Evolutionary conservation across 2,888 invertebrate species (phyloP), one percentile per base, ranked within the genome.

Genomic region (Lathronympha strigana): DNA sequence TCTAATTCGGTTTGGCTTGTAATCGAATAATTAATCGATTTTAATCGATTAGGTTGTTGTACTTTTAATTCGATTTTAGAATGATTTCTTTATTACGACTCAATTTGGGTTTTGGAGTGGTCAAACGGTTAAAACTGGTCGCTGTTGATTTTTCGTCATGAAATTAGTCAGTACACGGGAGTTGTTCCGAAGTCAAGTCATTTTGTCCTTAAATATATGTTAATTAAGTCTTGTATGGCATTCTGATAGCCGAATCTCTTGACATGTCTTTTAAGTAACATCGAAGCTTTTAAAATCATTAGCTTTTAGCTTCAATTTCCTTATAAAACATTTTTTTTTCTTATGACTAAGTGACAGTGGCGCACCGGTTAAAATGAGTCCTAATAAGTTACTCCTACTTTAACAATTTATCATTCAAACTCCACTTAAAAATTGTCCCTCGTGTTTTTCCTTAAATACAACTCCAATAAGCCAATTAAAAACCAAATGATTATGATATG

Each of bases 1-100:
- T 64, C 64, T 79, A 82, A 86, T 85, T 79, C 76, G 74, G 73
- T 73, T 74, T 73, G 77, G 76, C 80, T 63, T 75, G 76, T 76
- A 78, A 82, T 80, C 82, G 81, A 79, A 77, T 80, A 79, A 81
- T 82, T 81, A 80, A 83, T 87, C 87, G 86, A 87, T 86, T 81
- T 60, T 60, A 67, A 72, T 70, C 68, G 70, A 72, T 71, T 71
- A 69, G 67, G 69, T 61, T 67, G 63, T 70, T 72, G 67, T 70
- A 70, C 61, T 68, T 69, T 61, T 68, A 67, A 67, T 67, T 55
- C 21, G 68, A 63, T 67, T 68, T 63, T 62, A 33, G 55, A 62
- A 67, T 57, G 57, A 51, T 61, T 66, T 66, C 57, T 67, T 67
- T 67, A 62, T 67, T 63, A 67, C 33, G 51, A 43, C 53, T 66